Percentiles rank a stretch among this genome's conserved stretches.
phyloP scores from a whole-genome alignment of 2,888 invertebrate genomes.

The Caenorhabditis sinica region DNA sequence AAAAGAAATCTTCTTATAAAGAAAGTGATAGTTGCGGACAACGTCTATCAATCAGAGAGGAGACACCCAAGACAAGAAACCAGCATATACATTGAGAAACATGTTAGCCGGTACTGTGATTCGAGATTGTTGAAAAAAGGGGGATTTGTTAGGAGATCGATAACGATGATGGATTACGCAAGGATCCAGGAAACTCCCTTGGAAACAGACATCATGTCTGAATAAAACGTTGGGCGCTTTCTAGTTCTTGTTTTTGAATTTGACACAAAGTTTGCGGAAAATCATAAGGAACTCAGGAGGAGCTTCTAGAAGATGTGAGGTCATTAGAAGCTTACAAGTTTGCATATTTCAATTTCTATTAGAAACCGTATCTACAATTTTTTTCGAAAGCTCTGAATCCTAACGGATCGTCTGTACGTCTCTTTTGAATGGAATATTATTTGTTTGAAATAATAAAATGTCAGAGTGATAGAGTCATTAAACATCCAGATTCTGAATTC shows the following conservation, averaged over 20 bases:
- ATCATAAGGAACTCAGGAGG: no score
- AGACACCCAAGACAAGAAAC: slow-evolving; percentile 31
- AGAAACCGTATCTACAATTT: no score
- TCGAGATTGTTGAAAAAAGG: slow-evolving; percentile 38
- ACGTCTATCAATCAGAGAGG: slow-evolving; percentile 22
- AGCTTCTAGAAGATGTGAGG: no score
- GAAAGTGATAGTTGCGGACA: slow-evolving; percentile 62
- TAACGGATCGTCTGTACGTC: no score
- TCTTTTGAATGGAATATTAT: no score
- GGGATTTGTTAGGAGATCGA: background rate
- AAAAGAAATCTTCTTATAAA: background rate
- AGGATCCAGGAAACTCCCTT: slow-evolving; percentile 23
- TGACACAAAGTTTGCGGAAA: background rate
- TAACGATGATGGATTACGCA: slow-evolving; percentile 46
- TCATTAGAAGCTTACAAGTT: no score
- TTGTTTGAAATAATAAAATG: no score
- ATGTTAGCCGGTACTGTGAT: slow-evolving; percentile 56
- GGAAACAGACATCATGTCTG: slow-evolving; percentile 11
- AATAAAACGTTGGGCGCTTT: background rate
- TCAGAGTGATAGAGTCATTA: no score
- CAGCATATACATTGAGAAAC: slow-evolving; percentile 44
- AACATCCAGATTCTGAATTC: no score
- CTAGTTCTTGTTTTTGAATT: background rate
- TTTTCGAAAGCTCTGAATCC: no score
- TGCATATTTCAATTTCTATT: no score